phyloP scores from a whole-genome alignment of 2,113 vertebrate genomes.

The Strix uralensis region DNA sequence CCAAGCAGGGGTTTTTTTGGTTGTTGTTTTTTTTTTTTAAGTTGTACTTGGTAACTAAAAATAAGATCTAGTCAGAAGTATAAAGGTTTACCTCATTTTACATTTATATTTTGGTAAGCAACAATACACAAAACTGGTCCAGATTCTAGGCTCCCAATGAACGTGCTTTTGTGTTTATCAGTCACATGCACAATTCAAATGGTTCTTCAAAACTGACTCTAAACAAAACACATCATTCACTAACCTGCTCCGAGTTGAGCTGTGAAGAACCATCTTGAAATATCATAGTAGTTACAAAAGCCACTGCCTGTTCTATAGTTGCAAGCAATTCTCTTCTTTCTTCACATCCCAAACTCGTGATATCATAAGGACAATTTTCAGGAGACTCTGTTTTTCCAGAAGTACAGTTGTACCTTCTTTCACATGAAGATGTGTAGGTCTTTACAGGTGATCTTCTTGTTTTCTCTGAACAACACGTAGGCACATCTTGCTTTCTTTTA shows the following conservation, averaged over 20 bases:
- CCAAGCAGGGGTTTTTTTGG: neutral
- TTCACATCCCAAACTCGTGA: constrained; percentile 64
- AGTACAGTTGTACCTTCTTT: neutral
- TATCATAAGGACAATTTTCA: constrained; percentile 64
- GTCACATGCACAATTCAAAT: neutral
- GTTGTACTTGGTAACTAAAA: neutral
- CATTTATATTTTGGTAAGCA: neutral
- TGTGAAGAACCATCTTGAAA: constrained; percentile 86
- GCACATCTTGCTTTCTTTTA: constrained; percentile 47
- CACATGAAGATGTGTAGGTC: neutral
- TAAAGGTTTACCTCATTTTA: neutral
- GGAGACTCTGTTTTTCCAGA: constrained; percentile 27
- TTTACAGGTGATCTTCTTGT: neutral
- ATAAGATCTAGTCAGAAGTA: neutral
- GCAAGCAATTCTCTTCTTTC: constrained; percentile 73
- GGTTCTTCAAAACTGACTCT: neutral
- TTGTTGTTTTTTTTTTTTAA: neutral
- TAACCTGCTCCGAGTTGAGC: constrained; percentile 79
- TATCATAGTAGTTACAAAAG: constrained; percentile 80
- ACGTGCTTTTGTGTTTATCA: neutral
- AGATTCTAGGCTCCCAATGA: neutral
- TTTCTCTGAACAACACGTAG: neutral
- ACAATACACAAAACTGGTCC: neutral
- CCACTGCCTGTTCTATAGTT: constrained; percentile 51
- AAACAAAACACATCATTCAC: neutral